Evolutionary conservation across 1,140 invertebrate species (phyloP), one percentile per base, ranked within the genome.

Genomic region (Andrena cerasifolii): DNA sequence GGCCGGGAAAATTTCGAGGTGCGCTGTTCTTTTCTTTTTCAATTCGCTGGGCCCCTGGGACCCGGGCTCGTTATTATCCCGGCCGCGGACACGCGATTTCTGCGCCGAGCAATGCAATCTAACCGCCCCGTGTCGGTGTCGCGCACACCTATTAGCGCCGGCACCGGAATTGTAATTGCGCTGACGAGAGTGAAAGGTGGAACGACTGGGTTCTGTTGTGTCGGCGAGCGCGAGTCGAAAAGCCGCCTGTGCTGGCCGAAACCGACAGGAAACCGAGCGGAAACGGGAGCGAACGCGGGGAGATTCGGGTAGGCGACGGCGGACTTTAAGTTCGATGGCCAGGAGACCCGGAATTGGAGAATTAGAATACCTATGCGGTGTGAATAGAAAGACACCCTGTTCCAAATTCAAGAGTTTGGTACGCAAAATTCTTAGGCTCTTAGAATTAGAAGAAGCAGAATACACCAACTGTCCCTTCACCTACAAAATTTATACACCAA

Each of bases 181-280:
- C 5, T n/a, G 62, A 56, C 49, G 72, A 75, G 62, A 66, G 49
- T 63, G 59, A 73, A 73, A 73, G 45, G 59, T 63, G 70, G 36
- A 54, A 75, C 61, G 49, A 45, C 47, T 26, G 26, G 61, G n/a
- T 75, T 56, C 45, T 43, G 24, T 54, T 43, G 45, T 53, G 47
- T 5, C 59, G 28, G 14, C 16, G 26, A 58, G n/a, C 16, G 28
- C 24, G 54, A 24, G 28, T 33, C 54, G 68, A 21, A 61, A 71
- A 71, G 53, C 14, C 36, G 53, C 14, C 49, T 8, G 8, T 7
- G 28, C 54, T 18, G 24, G 5, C 33, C 28, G 40, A 58, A 58
- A 58, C 36, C 18, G 18, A 21, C 36, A 12, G 40, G 40, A 28
- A 33, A 36, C 3, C 21, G 26, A 68, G 36, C 21, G 24, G n/a